Evolutionary conservation across 2,113 vertebrate genomes (phyloP).

Genomic region (Rousettus leschenaultii): DNA sequence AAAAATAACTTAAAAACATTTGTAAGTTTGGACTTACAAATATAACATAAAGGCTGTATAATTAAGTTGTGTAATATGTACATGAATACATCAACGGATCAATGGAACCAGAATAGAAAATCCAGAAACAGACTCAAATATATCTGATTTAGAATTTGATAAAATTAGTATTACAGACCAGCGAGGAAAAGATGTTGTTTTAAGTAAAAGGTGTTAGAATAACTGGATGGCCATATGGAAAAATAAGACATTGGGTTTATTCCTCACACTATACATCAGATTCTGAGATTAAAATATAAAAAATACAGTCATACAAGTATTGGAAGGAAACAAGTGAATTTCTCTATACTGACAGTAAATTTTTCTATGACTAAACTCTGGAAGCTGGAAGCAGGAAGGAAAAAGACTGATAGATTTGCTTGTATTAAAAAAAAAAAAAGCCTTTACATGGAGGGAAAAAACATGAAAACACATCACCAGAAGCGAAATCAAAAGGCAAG

Average conservation of each 20-base stretch:
- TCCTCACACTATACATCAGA: not conserved
- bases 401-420: conserved; percentile 1
- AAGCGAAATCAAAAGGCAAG: conserved; percentile 33
- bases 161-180: not conserved
- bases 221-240: not conserved
- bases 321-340: not conserved
- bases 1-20: not conserved
- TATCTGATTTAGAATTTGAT: not conserved
- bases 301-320: not conserved
- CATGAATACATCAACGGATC: not conserved
- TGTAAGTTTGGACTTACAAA: not conserved
- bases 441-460: not conserved
- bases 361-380: conserved; percentile 5
- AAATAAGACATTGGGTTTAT: not conserved
- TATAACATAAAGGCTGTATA: not conserved
- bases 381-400: not conserved
- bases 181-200: not conserved
- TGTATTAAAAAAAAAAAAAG: not conserved
- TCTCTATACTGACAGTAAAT: not conserved
- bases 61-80: not conserved
- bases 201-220: not conserved
- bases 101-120: not conserved
- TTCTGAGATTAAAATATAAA: not conserved
- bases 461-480: not conserved
- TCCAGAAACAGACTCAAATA: not conserved